Evolutionary conservation across 2,797 vertebrate species (phyloP), one percentile per base, ranked within the genome.

Genomic region (Vultur gryphus): DNA sequence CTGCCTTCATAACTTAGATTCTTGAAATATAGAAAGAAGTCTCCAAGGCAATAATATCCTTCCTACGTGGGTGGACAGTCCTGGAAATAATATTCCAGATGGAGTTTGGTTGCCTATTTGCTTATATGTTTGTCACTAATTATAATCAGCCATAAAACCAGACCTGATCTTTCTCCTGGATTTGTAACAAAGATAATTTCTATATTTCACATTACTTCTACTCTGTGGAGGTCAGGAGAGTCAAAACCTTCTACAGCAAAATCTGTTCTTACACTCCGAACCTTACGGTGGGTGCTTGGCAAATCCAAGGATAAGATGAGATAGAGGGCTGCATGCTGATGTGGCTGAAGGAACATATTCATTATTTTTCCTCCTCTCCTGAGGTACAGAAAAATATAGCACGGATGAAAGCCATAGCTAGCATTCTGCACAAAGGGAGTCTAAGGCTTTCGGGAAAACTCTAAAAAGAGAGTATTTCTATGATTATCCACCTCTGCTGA

Each of bases 71-170:
- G 88, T 81, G 64, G 69, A 88, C 52, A 90, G 72, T 87, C 80
- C 91, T 89, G 85, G 70, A 91, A 91, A 92, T 93, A 95, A 88
- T 95, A 97, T 82, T 94, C 86, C 85, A 91, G 88, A 84, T 94
- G 83, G 94, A 94, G 70, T 91, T 95, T 64, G 13, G 46, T 94
- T 1, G 13, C 65, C 55, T 93, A 33, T 91, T 91, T 95, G 20
- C 73, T 89, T 89, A 29, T 61, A 66, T 87, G 54, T 90, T 91
- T 95, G 87, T 93, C 64, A 77, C 84, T 91, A 95, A 90, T 89
- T 90, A 87, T 83, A 95, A 92, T 61, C 73, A 92, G 44, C 44
- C 65, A 43, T 59, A 73, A 83, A 89, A 70, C 7, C 71, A 85
- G 87, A 70, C 16, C 31, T 93, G 84, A 85, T 92, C 55, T 91